Percentiles rank a stretch among this genome's conserved stretches.
Evolutionary conservation across 2,113 vertebrate genomes (phyloP).

Genomic region (Colius striatus): DNA sequence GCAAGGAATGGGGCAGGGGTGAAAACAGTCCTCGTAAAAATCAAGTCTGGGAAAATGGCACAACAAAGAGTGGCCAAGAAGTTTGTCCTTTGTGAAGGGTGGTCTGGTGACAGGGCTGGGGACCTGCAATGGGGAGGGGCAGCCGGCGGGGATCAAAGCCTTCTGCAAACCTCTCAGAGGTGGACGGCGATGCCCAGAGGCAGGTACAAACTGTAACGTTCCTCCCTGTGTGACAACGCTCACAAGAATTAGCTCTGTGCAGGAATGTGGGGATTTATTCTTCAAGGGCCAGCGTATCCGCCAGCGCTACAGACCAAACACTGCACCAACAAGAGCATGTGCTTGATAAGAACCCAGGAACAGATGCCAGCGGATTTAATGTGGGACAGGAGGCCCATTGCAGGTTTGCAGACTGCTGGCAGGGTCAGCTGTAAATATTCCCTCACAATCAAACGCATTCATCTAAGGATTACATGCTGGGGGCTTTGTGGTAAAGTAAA

Average conservation of each 20-base stretch:
- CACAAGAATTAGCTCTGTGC: background rate
- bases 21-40: background rate
- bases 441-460: constrained; percentile 65
- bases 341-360: constrained; percentile 46
- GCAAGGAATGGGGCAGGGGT: background rate
- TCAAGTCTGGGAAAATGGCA: fast-evolving
- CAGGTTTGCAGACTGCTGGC: constrained; percentile 49
- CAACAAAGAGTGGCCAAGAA: background rate
- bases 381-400: constrained; percentile 48
- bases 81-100: background rate
- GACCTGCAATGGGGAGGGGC: background rate
- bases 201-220: constrained; percentile 17
- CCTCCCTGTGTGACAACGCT: background rate
- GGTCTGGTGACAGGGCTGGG: background rate
- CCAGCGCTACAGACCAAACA: background rate
- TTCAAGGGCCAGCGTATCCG: background rate
- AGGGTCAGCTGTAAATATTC: constrained; percentile 60
- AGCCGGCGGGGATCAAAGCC: background rate
- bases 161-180: background rate
- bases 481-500: constrained; percentile 59
- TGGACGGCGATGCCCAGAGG: background rate
- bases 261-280: constrained; percentile 39
- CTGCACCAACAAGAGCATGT: constrained; percentile 23
- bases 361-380: constrained; percentile 48
- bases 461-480: constrained; percentile 56